Evolutionary conservation across 2,888 invertebrate species (phyloP).

Genomic region (Saturnia japonica): DNA sequence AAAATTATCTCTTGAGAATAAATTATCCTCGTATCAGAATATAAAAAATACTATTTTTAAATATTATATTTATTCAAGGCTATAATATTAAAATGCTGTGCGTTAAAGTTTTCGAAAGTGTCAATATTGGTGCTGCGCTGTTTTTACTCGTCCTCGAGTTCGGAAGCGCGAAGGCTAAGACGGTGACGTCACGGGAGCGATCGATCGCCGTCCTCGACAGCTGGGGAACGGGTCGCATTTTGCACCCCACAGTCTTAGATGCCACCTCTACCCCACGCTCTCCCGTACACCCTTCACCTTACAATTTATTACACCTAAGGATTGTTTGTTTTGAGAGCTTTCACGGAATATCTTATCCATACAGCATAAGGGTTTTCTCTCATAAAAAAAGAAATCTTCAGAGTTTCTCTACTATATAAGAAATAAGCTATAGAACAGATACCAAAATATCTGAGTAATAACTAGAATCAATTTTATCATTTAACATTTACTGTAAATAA

Average conservation of each 20-base stretch:
- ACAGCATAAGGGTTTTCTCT: background rate
- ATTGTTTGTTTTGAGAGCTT: conserved; percentile 41
- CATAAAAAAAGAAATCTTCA: background rate
- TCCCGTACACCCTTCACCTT: conserved; percentile 34
- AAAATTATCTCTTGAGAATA: no score
- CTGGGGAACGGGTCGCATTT: conserved; percentile 35
- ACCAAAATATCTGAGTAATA: background rate
- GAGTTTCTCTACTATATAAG: background rate
- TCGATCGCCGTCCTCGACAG: conserved; percentile 53
- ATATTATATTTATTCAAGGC: background rate
- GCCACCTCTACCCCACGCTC: conserved; percentile 34
- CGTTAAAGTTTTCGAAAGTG: background rate
- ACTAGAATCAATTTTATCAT: background rate
- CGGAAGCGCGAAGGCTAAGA: conserved; percentile 62
- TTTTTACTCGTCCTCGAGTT: conserved; percentile 42
- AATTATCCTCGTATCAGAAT: no score
- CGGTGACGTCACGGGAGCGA: conserved; percentile 73
- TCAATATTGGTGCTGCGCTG: conserved; percentile 8
- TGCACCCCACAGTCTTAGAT: conserved; percentile 34
- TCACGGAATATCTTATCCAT: conserved; percentile 2
- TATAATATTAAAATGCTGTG: background rate
- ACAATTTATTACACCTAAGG: conserved; percentile 48
- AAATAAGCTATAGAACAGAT: background rate
- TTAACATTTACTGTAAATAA: background rate
- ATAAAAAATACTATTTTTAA: background rate